Evolutionary conservation across 35 echinoderm and acorn worm genomes (phyloP).

Genomic region (Stichopus chloronotus): DNA sequence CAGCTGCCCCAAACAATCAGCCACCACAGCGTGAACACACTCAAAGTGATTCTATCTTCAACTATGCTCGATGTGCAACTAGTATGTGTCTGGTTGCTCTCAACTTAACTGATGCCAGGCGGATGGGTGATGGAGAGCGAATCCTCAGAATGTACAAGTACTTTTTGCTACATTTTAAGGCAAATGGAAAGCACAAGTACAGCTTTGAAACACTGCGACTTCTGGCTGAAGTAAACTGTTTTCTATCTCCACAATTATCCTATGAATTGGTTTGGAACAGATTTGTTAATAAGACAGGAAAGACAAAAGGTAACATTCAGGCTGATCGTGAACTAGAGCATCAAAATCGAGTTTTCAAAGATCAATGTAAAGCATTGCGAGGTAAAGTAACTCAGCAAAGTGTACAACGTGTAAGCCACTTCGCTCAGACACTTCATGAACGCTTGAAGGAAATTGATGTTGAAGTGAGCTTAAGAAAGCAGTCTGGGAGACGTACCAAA

Average conservation of each 20-base stretch:
- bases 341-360: slow-evolving; percentile 64
- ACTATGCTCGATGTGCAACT: slow-evolving; percentile 27
- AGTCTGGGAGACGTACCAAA: slow-evolving; percentile 47
- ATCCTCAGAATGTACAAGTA: slow-evolving; percentile 59
- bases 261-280: slow-evolving; percentile 69
- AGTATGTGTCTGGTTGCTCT: slow-evolving; percentile 47
- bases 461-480: slow-evolving; percentile 40
- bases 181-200: slow-evolving; percentile 48
- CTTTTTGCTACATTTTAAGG: slow-evolving; percentile 45
- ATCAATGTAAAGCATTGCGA: slow-evolving; percentile 25
- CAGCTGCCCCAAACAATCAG: background rate
- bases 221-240: slow-evolving; percentile 64
- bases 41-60: slow-evolving; percentile 7
- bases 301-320: slow-evolving; percentile 51
- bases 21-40: background rate
- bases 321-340: slow-evolving; percentile 64
- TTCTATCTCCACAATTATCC: slow-evolving; percentile 54
- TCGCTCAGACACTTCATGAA: slow-evolving; percentile 58
- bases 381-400: slow-evolving; percentile 18
- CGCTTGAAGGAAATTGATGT: slow-evolving; percentile 17
- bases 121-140: slow-evolving; percentile 67
- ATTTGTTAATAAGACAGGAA: slow-evolving; percentile 68
- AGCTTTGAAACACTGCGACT: slow-evolving; percentile 48
- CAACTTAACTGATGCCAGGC: slow-evolving; percentile 41
- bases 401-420: slow-evolving; percentile 61